Evolutionary conservation across 1,140 invertebrate genomes (phyloP), one percentile per base, ranked within the genome.

Genomic region (Aricia agestis): DNA sequence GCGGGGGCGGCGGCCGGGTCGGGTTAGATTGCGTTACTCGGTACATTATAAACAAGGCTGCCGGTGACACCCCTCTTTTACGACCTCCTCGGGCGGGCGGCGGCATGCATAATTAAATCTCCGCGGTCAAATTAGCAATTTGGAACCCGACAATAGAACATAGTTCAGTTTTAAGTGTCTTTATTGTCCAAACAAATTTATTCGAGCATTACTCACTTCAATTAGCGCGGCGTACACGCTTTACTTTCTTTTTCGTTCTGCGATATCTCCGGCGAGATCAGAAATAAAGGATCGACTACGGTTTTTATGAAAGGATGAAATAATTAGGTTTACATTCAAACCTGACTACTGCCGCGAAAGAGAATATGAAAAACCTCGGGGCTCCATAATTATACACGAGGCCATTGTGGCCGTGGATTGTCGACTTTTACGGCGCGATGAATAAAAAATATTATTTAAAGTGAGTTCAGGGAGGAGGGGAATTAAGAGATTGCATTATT

Each of bases 61-160:
- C 57, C 81, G 74, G 86, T 85, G 88, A 86, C 86, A 84, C 82
- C 82, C 84, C 77, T 77, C 82, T 79, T 87, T 88, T 86, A 84
- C 87, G 78, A 82, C 80, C 82, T 79, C 80, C 82, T 74, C 82
- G 79, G 80, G 69, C 65, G 77, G 81, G 45, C 45, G 80, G 78
- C 79, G 81, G 84, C 82, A 85, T 91, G 87, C 86, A 91, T 91
- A 91, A 90, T 90, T 90, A 89, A 90, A 90, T 89, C 83, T 88
- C 81, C 78, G 87, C 82, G 87, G 87, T 86, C 85, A 90, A 90
- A 90, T 89, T 90, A 89, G 83, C 87, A 86, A 89, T 89, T 89
- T 89, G 81, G 83, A 86, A 81, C 79, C 82, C 73, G 78, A 87
- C 84, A 87, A 85, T 85, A 83, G 86, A 78, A 82, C 85, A 87